phyloP scores from a whole-genome alignment of 2,797 vertebrate genomes.

The Momotus momota region DNA sequence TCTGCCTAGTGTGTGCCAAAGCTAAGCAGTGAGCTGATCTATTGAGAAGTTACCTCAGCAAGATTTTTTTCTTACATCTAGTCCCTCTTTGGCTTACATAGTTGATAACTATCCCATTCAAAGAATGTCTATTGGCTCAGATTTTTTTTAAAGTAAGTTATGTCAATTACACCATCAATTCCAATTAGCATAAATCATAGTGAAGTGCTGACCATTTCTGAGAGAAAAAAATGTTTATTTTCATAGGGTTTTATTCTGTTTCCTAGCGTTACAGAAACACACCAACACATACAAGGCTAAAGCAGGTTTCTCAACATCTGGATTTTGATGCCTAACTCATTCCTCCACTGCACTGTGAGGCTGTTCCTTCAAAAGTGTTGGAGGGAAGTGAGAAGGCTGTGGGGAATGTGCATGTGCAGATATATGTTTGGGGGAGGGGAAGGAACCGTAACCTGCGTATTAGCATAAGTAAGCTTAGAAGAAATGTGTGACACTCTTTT shows the following conservation, averaged over 20 bases:
- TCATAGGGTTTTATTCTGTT: neutral
- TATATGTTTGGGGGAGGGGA: neutral
- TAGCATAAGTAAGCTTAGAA: neutral
- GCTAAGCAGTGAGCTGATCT: neutral
- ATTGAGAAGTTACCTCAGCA: neutral
- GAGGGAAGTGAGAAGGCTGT: neutral
- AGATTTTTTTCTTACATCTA: neutral
- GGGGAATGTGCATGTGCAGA: neutral
- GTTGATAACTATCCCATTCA: neutral
- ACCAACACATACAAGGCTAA: neutral
- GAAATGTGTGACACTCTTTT: neutral
- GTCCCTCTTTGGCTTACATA: fast-evolving
- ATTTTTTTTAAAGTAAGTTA: neutral
- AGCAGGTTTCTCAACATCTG: neutral
- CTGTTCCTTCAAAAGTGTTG: neutral
- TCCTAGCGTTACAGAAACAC: neutral
- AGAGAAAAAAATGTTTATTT: neutral
- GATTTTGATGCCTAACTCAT: neutral
- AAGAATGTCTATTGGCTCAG: neutral
- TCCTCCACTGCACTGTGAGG: neutral
- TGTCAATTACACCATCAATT: neutral
- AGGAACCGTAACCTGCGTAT: neutral
- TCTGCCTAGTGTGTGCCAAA: neutral
- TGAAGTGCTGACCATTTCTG: neutral
- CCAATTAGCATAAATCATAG: neutral